Base-by-base conservation (phyloP, 1,140 invertebrate genomes). In the Daktulosphaira vitifoliae region DNA sequence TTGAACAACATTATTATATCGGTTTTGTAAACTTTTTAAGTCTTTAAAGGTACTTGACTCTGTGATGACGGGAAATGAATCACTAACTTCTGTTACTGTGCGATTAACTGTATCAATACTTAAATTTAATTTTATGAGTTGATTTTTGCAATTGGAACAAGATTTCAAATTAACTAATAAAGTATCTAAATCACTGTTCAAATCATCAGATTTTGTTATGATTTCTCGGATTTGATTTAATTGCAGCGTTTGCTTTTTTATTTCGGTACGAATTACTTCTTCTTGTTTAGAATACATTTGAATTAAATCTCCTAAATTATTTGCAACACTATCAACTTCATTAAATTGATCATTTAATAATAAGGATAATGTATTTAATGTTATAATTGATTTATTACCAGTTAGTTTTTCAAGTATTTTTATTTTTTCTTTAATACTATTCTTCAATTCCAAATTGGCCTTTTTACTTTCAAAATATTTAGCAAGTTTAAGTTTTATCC, bases 391-490 rank as follows among this genome's bases (percentile, higher is more conserved):
- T 54, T 80, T 78, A 49, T 81, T 83, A 71, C 86, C 81, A 74
- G 90, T 93, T 5, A 94, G 75, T 71, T 89, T 87, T 0, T 82
- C 73, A 6, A 96, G 78, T 69, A 94, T 89, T 65, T 85, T 81
- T 39, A 84, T 84, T 78, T 96, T 95, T 16, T 84, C 79, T 51
- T 78, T 77, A 59, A 96, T 83, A 50, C 84, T 87, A 68, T 85
- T 82, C 71, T 85, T 85, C 0, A 91, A 76, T 59, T 85, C 82
- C 62, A 84, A 76, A 74, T 92, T 85, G 1, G 83, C 79, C 0
- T 89, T 85, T 26, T 94, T 74, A 76, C 96, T 92, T 70, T 90
- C 88, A 73, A 85, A 87, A 71, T 92, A 96, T 76, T 88, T 89
- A 13, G 83, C 79, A 7, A 95, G 76, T 73, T 83, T 86, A 29